These are phyloP conservation scores for Cassiopea andromeda DNA, from an alignment of 30 jellyfish, hydroid and myxozoan species.

Conservation along the genomic window DNA sequence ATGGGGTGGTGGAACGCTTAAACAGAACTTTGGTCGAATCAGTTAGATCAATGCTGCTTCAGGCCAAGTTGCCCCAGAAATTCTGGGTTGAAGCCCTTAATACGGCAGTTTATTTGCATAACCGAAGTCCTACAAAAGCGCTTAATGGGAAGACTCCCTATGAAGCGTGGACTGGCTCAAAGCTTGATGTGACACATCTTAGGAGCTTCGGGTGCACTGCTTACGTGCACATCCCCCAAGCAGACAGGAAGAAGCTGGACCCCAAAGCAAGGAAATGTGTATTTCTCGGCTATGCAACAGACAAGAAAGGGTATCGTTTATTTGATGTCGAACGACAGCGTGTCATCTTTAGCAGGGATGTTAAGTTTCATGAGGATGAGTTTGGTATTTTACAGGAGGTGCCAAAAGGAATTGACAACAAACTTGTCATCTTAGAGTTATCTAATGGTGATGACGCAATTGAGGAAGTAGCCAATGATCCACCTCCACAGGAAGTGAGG, in stretches of 20 bases:
- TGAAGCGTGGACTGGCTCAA: conserved; percentile 1
- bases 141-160: conserved; percentile 30
- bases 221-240: conserved; percentile 37
- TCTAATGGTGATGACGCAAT: not conserved
- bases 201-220: conserved; percentile 44
- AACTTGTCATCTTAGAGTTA: not conserved
- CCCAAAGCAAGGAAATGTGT: not conserved
- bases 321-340: not conserved
- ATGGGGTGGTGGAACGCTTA: conserved; percentile 40
- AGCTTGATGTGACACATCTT: conserved; percentile 18
- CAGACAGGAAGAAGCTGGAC: conserved; percentile 21
- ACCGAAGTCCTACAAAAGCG: conserved; percentile 30
- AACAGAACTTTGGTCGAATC: conserved; percentile 20
- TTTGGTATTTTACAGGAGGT: not conserved
- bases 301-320: not conserved
- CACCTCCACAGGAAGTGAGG: not conserved
- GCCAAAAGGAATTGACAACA: not conserved
- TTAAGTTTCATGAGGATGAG: not conserved
- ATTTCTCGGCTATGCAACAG: not conserved
- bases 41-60: conserved; percentile 34
- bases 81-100: conserved; percentile 4
- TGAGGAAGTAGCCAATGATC: not conserved
- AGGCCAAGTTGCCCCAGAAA: conserved; percentile 24
- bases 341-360: not conserved
- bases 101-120: conserved; percentile 5